Percentiles rank a stretch among this genome's conserved stretches.
These are phyloP conservation scores for Trypoxylon attenuatum DNA, from an alignment of 2,888 invertebrate genomes.

Conservation along the genomic window DNA sequence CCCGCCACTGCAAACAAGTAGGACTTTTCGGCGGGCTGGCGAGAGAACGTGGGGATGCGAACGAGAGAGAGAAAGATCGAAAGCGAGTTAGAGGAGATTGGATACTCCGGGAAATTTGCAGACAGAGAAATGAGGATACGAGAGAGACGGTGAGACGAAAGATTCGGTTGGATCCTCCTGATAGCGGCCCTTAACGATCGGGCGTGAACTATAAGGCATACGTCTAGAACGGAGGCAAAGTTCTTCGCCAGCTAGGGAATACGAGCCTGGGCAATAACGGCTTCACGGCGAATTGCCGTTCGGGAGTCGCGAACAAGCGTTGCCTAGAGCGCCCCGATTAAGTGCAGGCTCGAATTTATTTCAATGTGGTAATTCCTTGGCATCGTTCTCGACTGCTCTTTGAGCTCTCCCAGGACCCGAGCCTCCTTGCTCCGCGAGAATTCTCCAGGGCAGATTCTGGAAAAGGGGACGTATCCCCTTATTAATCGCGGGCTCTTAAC, in stretches of 20 bases:
- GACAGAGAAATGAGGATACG: neutral
- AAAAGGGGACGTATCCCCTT: neutral
- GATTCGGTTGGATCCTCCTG: no score
- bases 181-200: neutral
- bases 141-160: no score
- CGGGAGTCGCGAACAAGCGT: neutral
- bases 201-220: neutral
- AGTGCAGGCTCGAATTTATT: neutral
- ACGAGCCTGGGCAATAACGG: neutral
- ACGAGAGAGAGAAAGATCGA: neutral
- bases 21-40: neutral
- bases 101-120: neutral
- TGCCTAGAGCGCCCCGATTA: neutral
- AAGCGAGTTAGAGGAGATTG: neutral
- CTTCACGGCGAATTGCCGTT: neutral
- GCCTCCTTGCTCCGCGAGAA: neutral
- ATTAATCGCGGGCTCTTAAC: constrained; percentile 26
- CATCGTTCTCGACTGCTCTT: no score
- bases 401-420: neutral
- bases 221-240: neutral
- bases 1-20: constrained; percentile 20
- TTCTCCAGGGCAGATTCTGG: neutral
- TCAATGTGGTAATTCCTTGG: neutral
- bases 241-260: neutral
- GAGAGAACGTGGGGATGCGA: neutral